These are phyloP conservation scores for Strongylocentrotus purpuratus DNA, from an alignment of 35 echinoderm and acorn worm species.

Conservation along the genomic window DNA sequence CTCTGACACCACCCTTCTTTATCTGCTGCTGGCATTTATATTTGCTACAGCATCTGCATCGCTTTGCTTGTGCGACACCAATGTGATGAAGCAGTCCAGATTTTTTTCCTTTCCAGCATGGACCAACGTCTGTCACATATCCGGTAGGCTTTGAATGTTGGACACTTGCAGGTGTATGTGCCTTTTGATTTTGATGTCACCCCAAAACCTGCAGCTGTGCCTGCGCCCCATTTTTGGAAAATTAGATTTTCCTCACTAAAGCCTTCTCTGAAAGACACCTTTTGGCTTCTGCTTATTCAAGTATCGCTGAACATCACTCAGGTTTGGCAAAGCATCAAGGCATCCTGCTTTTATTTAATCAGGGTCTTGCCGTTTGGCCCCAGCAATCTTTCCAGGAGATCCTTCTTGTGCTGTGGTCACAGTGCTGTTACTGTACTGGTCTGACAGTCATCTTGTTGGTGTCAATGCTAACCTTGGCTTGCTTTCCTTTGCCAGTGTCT, in stretches of 20 bases:
- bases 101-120: no score
- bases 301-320: slow-evolving; percentile 28
- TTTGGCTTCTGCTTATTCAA: slow-evolving; percentile 26
- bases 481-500: background rate
- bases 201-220: no score
- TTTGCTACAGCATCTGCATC: background rate
- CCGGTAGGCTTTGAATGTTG: slow-evolving; percentile 15
- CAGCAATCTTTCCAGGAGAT: background rate
- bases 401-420: background rate
- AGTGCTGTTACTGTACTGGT: background rate
- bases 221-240: no score
- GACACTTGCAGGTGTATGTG: background rate
- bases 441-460: slow-evolving; percentile 29
- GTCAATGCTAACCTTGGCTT: slow-evolving; percentile 1
- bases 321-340: background rate
- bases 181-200: no score
- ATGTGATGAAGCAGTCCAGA: no score
- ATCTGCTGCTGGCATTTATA: slow-evolving; percentile 19
- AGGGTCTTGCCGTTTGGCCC: background rate
- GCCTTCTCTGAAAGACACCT: slow-evolving; percentile 32
- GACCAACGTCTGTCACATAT: slow-evolving; percentile 6
- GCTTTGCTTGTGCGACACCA: background rate
- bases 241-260: background rate
- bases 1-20: background rate
- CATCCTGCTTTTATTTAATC: slow-evolving; percentile 7